These are phyloP conservation scores for Morbakka virulenta DNA, from an alignment of 30 jellyfish, hydroid and myxozoan genomes.

Conservation along the genomic window DNA sequence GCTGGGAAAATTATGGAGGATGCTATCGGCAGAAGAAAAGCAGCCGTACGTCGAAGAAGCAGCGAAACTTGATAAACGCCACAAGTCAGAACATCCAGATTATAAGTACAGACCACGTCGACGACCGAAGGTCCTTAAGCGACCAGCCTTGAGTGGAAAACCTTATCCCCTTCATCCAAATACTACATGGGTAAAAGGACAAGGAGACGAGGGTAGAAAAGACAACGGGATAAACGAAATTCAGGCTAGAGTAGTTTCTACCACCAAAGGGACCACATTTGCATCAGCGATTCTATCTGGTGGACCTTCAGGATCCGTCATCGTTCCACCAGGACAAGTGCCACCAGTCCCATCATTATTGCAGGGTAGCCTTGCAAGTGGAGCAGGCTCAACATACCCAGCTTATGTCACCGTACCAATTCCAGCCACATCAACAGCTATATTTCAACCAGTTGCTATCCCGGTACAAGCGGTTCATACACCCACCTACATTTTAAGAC, in stretches of 20 bases:
- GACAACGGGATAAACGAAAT: too few relatives aligned
- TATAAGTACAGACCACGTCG: slow-evolving; percentile 95
- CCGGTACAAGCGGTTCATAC: slow-evolving; percentile 97
- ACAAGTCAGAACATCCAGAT: slow-evolving; percentile 94
- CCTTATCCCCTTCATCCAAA: slow-evolving; percentile 67
- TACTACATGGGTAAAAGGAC: slow-evolving; percentile 42
- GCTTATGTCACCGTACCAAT: slow-evolving; percentile 96
- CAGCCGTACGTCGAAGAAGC: slow-evolving; percentile 98
- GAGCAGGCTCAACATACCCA: slow-evolving; percentile 71
- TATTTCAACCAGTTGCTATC: slow-evolving; percentile 96
- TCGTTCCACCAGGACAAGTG: slow-evolving; percentile 88
- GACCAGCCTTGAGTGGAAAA: slow-evolving; percentile 68
- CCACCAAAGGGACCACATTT: slow-evolving; percentile 18
- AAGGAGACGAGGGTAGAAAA: background rate
- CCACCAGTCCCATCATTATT: slow-evolving; percentile 69
- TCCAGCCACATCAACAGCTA: slow-evolving; percentile 96
- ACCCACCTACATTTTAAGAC: slow-evolving; percentile 89
- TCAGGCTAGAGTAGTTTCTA: slow-evolving; percentile 51
- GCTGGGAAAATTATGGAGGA: slow-evolving; percentile 95
- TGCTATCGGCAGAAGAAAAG: slow-evolving; percentile 92
- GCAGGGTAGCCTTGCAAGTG: slow-evolving; percentile 50
- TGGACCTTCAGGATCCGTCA: slow-evolving; percentile 78
- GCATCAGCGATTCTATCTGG: slow-evolving; percentile 38
- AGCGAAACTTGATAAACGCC: slow-evolving; percentile 93
- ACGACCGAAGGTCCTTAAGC: slow-evolving; percentile 80